A percentile compares a stretch with the other conserved stretches of the same genome.
These are phyloP conservation scores for Catajapyx aquilonaris DNA, from an alignment of 1,140 invertebrate species.

Conservation along the genomic window DNA sequence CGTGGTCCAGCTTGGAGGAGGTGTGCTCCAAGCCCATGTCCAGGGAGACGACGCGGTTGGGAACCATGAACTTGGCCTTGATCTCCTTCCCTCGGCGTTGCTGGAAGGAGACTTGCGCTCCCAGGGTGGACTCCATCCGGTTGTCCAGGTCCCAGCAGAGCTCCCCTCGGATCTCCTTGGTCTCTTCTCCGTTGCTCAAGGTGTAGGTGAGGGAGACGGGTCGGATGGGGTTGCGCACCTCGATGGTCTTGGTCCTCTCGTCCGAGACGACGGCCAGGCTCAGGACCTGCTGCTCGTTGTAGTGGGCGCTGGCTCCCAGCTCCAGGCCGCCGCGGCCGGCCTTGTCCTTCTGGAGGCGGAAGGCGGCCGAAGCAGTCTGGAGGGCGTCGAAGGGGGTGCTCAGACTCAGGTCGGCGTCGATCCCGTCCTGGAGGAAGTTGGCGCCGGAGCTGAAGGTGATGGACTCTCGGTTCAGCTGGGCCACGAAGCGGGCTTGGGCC, in stretches of 20 bases:
- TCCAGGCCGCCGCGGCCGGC: conserved; percentile 12
- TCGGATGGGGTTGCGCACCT: conserved; percentile 14
- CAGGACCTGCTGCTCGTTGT: conserved; percentile 12
- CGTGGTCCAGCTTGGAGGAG: conserved; percentile 12
- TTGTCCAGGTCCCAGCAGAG: conserved; percentile 14
- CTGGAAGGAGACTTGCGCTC: too few relatives aligned
- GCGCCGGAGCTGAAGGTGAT: conserved; percentile 6
- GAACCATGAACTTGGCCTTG: conserved; percentile 4
- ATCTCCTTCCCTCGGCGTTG: too few relatives aligned
- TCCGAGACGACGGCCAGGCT: conserved; percentile 11
- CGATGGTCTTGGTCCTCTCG: conserved; percentile 11
- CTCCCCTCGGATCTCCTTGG: conserved; percentile 9
- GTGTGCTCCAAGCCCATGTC: conserved; percentile 9
- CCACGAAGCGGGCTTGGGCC: conserved; percentile 9
- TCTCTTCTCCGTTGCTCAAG: conserved; percentile 6
- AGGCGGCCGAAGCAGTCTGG: conserved; percentile 11
- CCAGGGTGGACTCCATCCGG: conserved; percentile 7
- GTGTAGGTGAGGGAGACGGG: conserved; percentile 12
- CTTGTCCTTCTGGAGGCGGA: conserved; percentile 10
- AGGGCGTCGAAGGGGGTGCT: conserved; percentile 15
- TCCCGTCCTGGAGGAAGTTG: conserved; percentile 2
- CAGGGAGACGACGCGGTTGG: conserved; percentile 9
- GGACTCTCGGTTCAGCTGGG: conserved; percentile 8
- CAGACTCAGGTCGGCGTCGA: conserved; percentile 12
- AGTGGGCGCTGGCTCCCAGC: conserved; percentile 10